phyloP scores from a whole-genome alignment of 2,888 invertebrate genomes.

The Acleris emargana region DNA sequence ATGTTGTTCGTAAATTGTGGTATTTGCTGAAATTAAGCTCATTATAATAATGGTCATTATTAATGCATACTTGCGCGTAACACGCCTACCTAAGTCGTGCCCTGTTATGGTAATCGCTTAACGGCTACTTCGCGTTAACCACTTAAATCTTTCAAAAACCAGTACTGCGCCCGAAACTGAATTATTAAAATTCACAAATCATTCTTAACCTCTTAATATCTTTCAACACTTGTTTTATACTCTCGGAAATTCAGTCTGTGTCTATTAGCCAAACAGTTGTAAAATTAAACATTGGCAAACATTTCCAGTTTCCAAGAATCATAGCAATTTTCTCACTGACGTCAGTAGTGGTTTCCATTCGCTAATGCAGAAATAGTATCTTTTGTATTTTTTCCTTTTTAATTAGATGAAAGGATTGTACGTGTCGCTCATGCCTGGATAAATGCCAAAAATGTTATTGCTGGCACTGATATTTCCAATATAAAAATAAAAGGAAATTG shows the following conservation, averaged over 20 bases:
- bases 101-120: constrained; percentile 24
- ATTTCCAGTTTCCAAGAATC: constrained; percentile 66
- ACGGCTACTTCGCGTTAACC: constrained; percentile 7
- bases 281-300: constrained; percentile 75
- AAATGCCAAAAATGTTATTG: neutral
- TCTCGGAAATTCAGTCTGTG: constrained; percentile 43
- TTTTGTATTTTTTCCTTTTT: constrained; percentile 4
- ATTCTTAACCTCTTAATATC: constrained; percentile 4
- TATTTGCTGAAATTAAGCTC: neutral
- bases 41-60: constrained; percentile 6
- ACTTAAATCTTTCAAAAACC: constrained; percentile 24
- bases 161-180: constrained; percentile 12
- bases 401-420: neutral
- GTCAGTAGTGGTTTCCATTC: constrained; percentile 49
- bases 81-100: constrained; percentile 20
- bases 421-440: neutral
- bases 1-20: neutral
- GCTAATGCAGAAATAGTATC: constrained; percentile 37
- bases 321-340: constrained; percentile 55
- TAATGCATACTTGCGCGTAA: constrained; percentile 1
- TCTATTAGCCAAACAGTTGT: constrained; percentile 53
- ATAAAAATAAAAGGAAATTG: no score
- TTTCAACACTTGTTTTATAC: constrained; percentile 8
- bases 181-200: constrained; percentile 3
- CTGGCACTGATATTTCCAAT: no score